These are phyloP conservation scores for Mystacornis crossleyi DNA, from an alignment of 2,113 vertebrate genomes.

Conservation along the genomic window DNA sequence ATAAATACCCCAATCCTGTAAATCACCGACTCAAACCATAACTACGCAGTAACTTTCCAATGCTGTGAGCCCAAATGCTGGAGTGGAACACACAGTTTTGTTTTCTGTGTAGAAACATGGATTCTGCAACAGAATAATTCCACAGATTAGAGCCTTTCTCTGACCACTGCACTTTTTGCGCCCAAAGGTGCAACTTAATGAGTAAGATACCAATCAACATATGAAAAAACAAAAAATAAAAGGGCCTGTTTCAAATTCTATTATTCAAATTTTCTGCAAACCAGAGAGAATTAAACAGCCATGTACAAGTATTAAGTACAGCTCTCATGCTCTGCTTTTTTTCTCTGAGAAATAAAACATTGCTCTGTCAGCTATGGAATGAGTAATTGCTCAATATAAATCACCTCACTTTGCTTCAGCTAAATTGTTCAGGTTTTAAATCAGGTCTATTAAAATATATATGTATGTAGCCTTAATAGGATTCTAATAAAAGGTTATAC, in stretches of 20 bases:
- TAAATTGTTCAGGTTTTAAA: not conserved
- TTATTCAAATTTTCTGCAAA: not conserved
- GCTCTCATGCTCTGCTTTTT: not conserved
- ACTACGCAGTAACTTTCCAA: not conserved
- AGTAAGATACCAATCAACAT: not conserved
- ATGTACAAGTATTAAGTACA: not conserved
- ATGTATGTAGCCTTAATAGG: not conserved
- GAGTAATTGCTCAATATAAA: not conserved
- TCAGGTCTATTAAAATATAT: not conserved
- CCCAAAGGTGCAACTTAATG: not conserved
- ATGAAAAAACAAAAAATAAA: not conserved
- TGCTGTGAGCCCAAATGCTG: not conserved
- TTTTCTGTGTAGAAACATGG: not conserved
- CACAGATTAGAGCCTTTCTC: not conserved
- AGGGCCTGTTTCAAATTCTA: not conserved
- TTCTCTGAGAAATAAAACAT: not conserved
- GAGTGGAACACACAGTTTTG: not conserved
- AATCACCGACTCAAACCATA: not conserved
- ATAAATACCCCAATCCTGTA: not conserved
- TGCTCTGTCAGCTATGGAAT: not conserved
- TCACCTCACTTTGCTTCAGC: not conserved
- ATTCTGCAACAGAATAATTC: not conserved
- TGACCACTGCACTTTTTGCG: not conserved
- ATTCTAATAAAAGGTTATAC: not conserved
- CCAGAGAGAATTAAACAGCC: not conserved